Evolutionary conservation across 1,140 invertebrate species (phyloP).

Genomic region (Drosophila miranda): DNA sequence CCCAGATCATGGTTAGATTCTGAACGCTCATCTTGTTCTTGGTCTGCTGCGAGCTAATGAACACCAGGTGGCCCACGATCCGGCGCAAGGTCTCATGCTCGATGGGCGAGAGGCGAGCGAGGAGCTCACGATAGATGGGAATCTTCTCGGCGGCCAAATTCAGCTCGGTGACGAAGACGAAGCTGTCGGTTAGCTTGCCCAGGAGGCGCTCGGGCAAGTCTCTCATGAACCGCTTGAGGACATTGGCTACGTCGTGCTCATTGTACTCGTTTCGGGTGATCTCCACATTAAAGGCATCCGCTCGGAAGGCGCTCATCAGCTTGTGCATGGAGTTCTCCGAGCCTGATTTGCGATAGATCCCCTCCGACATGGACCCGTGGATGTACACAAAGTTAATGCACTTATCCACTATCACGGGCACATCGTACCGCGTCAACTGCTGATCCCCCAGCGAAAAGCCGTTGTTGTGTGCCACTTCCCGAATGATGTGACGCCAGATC

Average conservation of each 20-base stretch:
- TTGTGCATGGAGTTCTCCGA: slow-evolving; percentile 89
- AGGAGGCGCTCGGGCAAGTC: slow-evolving; percentile 90
- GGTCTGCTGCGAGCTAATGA: slow-evolving; percentile 88
- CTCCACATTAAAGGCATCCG: slow-evolving; percentile 92
- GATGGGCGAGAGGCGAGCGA: slow-evolving; percentile 87
- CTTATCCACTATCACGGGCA: slow-evolving; percentile 94
- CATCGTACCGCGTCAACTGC: slow-evolving; percentile 92
- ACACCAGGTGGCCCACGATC: slow-evolving; percentile 90
- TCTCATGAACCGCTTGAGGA: slow-evolving; percentile 92
- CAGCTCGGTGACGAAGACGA: slow-evolving; percentile 83
- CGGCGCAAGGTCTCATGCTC: slow-evolving; percentile 88
- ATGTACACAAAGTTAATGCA: slow-evolving; percentile 94
- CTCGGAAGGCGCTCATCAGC: slow-evolving; percentile 88
- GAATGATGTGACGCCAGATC: slow-evolving; percentile 89
- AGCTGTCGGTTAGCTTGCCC: slow-evolving; percentile 82
- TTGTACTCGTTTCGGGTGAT: slow-evolving; percentile 88
- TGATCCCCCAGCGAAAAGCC: slow-evolving; percentile 90
- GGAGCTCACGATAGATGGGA: slow-evolving; percentile 85
- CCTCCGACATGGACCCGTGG: slow-evolving; percentile 91
- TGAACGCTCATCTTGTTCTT: slow-evolving; percentile 91
- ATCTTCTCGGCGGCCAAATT: slow-evolving; percentile 84
- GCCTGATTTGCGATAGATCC: slow-evolving; percentile 92
- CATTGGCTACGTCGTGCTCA: slow-evolving; percentile 93
- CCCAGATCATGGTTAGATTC: slow-evolving; percentile 93
- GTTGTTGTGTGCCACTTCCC: slow-evolving; percentile 89